A percentile compares a stretch with the other conserved stretches of the same genome.
phyloP scores from a whole-genome alignment of 2,113 vertebrate genomes.

The Muntiacus reevesi region DNA sequence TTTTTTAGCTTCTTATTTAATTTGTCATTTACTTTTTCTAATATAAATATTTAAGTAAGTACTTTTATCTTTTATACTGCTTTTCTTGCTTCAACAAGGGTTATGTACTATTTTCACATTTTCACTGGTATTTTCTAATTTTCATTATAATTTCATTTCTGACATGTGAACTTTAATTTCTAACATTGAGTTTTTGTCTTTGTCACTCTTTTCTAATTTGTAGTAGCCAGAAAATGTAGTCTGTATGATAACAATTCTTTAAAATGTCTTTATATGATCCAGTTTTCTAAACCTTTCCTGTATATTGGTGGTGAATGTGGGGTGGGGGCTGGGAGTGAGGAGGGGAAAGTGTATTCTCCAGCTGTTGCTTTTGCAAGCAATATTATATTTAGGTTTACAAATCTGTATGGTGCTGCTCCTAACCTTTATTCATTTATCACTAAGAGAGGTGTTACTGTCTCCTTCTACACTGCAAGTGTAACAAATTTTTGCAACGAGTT shows the following conservation, averaged over 20 bases:
- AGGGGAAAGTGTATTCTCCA: neutral
- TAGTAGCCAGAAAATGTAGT: neutral
- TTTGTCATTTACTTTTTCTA: neutral
- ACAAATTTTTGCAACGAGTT: neutral
- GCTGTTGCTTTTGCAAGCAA: neutral
- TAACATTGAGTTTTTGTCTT: neutral
- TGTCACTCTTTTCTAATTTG: neutral
- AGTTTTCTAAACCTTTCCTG: neutral
- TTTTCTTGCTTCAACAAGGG: neutral
- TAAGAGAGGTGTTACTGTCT: neutral
- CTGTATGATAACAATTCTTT: neutral
- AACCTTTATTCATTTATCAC: neutral
- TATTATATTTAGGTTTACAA: neutral
- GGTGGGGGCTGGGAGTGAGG: fast-evolving
- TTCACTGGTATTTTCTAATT: neutral
- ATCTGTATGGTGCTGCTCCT: neutral
- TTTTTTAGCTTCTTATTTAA: neutral
- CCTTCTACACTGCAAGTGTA: neutral
- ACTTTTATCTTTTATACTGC: neutral
- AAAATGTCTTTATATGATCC: neutral
- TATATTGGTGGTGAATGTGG: neutral
- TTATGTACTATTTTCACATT: neutral
- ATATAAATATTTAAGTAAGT: neutral
- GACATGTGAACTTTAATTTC: neutral
- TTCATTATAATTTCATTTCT: neutral